phyloP scores from a whole-genome alignment of 2,888 invertebrate genomes.

The Muschampia plurimacula region DNA sequence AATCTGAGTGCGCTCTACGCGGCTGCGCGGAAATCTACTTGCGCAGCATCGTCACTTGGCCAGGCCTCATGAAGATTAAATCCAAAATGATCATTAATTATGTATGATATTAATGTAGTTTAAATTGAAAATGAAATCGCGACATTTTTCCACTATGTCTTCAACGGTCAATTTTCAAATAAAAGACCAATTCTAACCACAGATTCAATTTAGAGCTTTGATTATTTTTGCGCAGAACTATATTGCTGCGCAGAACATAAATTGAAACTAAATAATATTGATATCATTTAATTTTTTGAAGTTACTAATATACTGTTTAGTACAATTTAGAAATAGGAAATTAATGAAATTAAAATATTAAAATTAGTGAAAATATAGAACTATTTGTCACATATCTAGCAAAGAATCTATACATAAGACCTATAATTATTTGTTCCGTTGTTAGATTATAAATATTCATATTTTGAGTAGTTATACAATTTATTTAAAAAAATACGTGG shows the following conservation, averaged over 20 bases:
- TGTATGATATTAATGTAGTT: neutral
- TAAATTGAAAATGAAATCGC: neutral
- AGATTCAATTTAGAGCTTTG: neutral
- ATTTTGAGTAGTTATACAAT: too few species aligned
- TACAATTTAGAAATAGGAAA: too few species aligned
- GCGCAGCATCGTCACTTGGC: neutral
- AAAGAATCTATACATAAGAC: too few species aligned
- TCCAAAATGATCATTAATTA: neutral
- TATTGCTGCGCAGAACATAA: neutral
- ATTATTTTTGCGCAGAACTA: neutral
- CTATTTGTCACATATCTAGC: too few species aligned
- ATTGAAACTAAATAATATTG: neutral
- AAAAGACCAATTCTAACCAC: too few species aligned
- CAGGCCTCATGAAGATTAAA: neutral
- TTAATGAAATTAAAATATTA: too few species aligned
- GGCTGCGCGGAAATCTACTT: neutral
- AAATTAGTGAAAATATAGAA: too few species aligned
- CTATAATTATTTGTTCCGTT: too few species aligned
- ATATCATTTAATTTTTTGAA: too few species aligned
- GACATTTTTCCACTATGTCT: neutral
- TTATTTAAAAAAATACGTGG: constrained; percentile 1
- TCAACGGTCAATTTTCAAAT: too few species aligned
- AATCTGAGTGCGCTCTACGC: neutral
- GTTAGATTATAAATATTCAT: too few species aligned
- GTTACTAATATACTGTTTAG: too few species aligned